A percentile compares a stretch with the other conserved stretches of the same genome.
phyloP scores from a whole-genome alignment of 2,888 invertebrate species.

The Psylliodes chrysocephalus region DNA sequence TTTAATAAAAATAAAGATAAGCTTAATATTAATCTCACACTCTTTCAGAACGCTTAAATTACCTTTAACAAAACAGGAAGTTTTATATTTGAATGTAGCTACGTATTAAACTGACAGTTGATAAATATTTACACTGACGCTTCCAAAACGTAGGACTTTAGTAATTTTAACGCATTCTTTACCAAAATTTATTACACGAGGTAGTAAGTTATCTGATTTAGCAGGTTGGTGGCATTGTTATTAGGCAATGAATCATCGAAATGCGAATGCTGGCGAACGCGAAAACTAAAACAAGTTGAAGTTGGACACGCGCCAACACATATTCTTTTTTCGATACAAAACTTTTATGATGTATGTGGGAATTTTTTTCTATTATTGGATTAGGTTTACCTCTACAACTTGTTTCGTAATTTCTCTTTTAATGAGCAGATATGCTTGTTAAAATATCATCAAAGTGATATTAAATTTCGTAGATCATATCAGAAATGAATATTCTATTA shows the following conservation, averaged over 20 bases:
- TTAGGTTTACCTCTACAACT: background rate
- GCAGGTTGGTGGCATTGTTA: conserved; percentile 18
- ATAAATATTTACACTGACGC: conserved; percentile 14
- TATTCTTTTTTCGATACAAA: background rate
- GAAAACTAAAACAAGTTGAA: conserved; percentile 5
- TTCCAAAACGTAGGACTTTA: background rate
- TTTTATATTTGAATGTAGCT: background rate
- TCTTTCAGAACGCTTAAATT: too few species aligned
- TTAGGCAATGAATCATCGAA: conserved; percentile 24
- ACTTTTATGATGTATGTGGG: conserved; percentile 11
- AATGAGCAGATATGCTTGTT: too few species aligned
- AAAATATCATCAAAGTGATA: too few species aligned
- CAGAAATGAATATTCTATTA: too few species aligned
- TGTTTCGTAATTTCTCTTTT: too few species aligned
- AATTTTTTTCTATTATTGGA: conserved; percentile 9
- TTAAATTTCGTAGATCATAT: too few species aligned
- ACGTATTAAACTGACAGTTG: background rate
- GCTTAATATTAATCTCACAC: too few species aligned
- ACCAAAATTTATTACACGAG: conserved; percentile 13
- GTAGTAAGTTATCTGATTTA: conserved; percentile 12
- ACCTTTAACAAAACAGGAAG: background rate
- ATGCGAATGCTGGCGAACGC: background rate
- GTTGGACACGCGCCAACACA: conserved; percentile 14
- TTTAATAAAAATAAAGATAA: too few species aligned
- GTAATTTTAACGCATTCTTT: conserved; percentile 12